These are phyloP conservation scores for Operophtera brumata DNA, from an alignment of 2,888 invertebrate genomes.

Conservation along the genomic window DNA sequence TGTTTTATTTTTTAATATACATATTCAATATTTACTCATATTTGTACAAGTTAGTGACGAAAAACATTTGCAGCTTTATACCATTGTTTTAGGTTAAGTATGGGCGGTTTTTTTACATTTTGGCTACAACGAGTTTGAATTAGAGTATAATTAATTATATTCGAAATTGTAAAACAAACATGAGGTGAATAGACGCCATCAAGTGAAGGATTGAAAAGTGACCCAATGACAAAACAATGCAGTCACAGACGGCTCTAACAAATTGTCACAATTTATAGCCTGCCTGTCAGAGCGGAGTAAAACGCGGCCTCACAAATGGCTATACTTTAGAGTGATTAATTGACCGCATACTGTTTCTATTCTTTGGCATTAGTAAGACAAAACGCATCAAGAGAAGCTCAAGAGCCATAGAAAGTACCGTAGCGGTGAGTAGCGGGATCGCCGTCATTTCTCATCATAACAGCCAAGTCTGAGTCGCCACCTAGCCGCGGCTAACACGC, in stretches of 20 bases:
- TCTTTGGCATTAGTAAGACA: slow-evolving; percentile 53
- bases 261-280: slow-evolving; percentile 31
- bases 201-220: slow-evolving; percentile 19
- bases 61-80: no score
- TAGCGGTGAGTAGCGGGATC: slow-evolving; percentile 73
- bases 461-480: slow-evolving; percentile 36
- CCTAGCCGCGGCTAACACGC: slow-evolving; percentile 52
- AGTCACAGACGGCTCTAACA: slow-evolving; percentile 27
- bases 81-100: no score
- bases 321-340: slow-evolving; percentile 61
- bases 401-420: slow-evolving; percentile 73
- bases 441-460: slow-evolving; percentile 68
- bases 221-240: slow-evolving; percentile 30
- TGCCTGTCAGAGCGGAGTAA: slow-evolving; percentile 36
- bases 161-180: slow-evolving; percentile 8
- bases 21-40: no score
- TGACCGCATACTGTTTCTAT: slow-evolving; percentile 43
- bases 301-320: slow-evolving; percentile 44
- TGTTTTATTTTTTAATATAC: no score
- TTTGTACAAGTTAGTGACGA: no score
- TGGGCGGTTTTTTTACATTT: no score
- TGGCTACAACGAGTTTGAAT: not conserved
- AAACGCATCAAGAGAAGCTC: slow-evolving; percentile 72
- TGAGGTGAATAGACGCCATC: not conserved
- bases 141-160: not conserved